Evolutionary conservation across 2,797 vertebrate genomes (phyloP).

Genomic region (Lerista edwardsae): DNA sequence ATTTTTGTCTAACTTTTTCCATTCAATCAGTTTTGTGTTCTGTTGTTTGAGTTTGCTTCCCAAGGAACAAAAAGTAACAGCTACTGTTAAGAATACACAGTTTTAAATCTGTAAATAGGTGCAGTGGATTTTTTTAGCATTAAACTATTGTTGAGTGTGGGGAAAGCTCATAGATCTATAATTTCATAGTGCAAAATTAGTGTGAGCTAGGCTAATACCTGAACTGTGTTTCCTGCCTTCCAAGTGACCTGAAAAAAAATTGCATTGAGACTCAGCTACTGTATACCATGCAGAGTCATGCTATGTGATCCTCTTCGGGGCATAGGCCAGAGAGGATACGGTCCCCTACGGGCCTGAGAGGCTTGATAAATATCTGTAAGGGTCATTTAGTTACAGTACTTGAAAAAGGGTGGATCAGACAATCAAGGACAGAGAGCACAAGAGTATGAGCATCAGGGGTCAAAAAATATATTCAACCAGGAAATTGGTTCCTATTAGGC

Average conservation of each 20-base stretch:
- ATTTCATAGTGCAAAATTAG: not conserved
- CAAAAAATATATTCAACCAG: not conserved
- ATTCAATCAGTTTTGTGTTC: conserved; percentile 21
- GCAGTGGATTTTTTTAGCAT: accelerated
- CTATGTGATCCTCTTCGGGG: not conserved
- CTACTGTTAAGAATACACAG: conserved; percentile 4
- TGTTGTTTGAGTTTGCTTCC: conserved; percentile 40
- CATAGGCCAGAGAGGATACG: not conserved
- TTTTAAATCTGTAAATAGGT: not conserved
- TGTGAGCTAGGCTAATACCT: not conserved
- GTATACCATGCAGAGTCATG: not conserved
- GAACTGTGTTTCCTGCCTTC: not conserved
- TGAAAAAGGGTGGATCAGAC: no score
- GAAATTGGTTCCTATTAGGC: not conserved
- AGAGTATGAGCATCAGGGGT: not conserved
- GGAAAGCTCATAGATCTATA: not conserved
- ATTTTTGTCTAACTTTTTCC: conserved; percentile 46
- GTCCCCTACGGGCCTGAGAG: not conserved
- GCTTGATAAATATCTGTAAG: not conserved
- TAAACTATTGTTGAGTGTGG: not conserved
- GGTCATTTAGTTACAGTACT: not conserved
- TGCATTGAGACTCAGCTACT: not conserved
- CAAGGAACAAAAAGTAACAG: not conserved
- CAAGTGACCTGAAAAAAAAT: not conserved
- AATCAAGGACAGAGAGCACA: not conserved